phyloP scores from a whole-genome alignment of 2,888 invertebrate genomes.

The Gisinianus flammeolus region DNA sequence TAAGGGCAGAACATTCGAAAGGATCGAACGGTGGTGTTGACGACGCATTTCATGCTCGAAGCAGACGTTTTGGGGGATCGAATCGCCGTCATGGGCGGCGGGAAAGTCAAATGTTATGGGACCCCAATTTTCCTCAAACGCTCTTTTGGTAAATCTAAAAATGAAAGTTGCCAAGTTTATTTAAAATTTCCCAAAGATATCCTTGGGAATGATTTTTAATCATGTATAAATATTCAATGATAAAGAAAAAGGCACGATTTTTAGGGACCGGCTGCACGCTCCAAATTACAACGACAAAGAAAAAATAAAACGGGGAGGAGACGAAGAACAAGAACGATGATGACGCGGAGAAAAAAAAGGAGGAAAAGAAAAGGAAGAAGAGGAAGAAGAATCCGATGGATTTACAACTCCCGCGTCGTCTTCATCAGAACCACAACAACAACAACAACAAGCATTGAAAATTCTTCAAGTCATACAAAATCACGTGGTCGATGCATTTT shows the following conservation, averaged over 20 bases:
- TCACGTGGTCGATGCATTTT: slow-evolving; percentile 70
- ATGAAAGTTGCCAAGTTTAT: neutral
- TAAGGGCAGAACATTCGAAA: slow-evolving; percentile 65
- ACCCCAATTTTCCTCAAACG: no score
- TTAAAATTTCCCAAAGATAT: slow-evolving; percentile 67
- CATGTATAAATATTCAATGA: no score
- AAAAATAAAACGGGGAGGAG: slow-evolving; percentile 63
- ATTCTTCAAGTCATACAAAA: slow-evolving; percentile 62
- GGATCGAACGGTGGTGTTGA: slow-evolving; percentile 80
- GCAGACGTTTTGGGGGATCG: slow-evolving; percentile 85
- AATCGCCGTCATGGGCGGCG: slow-evolving; percentile 82
- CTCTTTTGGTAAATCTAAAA: slow-evolving; percentile 47
- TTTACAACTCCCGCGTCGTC: neutral
- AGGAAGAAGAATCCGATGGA: no score
- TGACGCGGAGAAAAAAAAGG: neutral
- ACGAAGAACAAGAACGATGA: neutral
- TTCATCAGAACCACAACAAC: neutral
- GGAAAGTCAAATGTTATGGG: no score
- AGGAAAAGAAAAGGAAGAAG: no score
- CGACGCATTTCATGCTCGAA: slow-evolving; percentile 96
- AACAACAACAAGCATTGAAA: neutral
- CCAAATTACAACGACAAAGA: slow-evolving; percentile 61
- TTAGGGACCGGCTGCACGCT: slow-evolving; percentile 71
- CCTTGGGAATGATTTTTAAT: slow-evolving; percentile 83
- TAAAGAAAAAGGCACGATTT: no score